phyloP scores from a whole-genome alignment of 2,113 vertebrate species.

The Pachypanchax playfairii region DNA sequence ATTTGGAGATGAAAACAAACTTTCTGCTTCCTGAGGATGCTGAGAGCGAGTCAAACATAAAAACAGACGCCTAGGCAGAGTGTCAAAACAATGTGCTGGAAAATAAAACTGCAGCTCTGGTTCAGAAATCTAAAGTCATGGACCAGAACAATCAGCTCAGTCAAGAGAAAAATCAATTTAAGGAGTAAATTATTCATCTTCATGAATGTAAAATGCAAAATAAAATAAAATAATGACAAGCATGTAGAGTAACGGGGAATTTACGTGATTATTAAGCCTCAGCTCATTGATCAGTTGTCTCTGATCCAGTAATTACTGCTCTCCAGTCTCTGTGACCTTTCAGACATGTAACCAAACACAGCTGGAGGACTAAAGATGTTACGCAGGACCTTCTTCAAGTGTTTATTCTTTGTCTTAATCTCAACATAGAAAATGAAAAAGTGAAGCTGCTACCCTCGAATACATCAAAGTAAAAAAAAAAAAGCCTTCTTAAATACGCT shows the following conservation, averaged over 20 bases:
- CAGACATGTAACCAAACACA: slow-evolving; percentile 42
- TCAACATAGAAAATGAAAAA: too few species aligned
- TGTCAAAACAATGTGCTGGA: neutral
- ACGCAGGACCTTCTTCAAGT: neutral
- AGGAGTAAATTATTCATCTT: neutral
- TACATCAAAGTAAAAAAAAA: too few species aligned
- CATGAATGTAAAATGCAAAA: neutral
- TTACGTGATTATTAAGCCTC: slow-evolving; percentile 55
- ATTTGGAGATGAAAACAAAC: neutral
- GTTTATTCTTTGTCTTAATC: neutral
- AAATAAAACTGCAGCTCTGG: neutral
- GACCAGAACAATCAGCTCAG: neutral
- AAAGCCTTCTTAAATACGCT: too few species aligned
- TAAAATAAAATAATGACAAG: slow-evolving; percentile 44
- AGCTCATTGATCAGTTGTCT: slow-evolving; percentile 28
- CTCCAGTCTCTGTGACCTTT: slow-evolving; percentile 30
- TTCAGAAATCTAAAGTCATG: neutral
- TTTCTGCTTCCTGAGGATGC: neutral
- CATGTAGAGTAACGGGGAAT: slow-evolving; percentile 39
- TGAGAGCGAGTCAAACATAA: neutral
- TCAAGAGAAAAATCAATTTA: neutral
- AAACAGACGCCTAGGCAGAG: neutral
- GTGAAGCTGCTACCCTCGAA: too few species aligned
- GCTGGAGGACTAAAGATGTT: neutral
- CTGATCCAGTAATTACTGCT: slow-evolving; percentile 51